Evolutionary conservation across 1,140 invertebrate genomes (phyloP).

Genomic region (Camponotus vicinus): DNA sequence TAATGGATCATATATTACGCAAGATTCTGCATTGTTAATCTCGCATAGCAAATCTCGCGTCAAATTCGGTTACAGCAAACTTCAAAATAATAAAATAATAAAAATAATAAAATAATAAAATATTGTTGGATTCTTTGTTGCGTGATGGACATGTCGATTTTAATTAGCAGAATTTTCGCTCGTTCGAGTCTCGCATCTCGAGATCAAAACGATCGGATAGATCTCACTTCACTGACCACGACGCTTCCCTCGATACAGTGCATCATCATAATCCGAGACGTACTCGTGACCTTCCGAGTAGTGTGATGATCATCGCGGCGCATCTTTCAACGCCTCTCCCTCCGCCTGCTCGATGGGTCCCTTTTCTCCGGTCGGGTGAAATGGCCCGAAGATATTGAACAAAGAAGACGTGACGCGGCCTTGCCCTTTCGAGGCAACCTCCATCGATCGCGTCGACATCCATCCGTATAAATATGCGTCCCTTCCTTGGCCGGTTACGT

Average conservation of each 20-base stretch:
- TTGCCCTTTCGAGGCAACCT: constrained; percentile 56
- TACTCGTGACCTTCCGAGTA: constrained; percentile 25
- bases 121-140: no score
- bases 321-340: constrained; percentile 16
- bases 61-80: constrained; percentile 16
- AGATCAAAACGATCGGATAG: background rate
- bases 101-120: no score
- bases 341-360: background rate
- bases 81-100: background rate
- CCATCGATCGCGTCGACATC: constrained; percentile 53
- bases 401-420: constrained; percentile 49
- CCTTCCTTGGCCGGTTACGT: background rate
- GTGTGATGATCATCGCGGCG: background rate
- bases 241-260: constrained; percentile 9
- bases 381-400: constrained; percentile 33
- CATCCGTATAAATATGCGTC: constrained; percentile 45
- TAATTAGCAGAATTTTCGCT: background rate
- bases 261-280: background rate
- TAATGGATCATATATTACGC: background rate
- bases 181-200: constrained; percentile 33
- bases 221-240: background rate
- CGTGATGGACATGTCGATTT: background rate
- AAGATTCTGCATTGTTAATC: background rate
- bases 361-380: constrained; percentile 34
- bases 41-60: constrained; percentile 21